These are phyloP conservation scores for Drosophila buzzatii DNA, from an alignment of 2,888 invertebrate species.

Conservation along the genomic window DNA sequence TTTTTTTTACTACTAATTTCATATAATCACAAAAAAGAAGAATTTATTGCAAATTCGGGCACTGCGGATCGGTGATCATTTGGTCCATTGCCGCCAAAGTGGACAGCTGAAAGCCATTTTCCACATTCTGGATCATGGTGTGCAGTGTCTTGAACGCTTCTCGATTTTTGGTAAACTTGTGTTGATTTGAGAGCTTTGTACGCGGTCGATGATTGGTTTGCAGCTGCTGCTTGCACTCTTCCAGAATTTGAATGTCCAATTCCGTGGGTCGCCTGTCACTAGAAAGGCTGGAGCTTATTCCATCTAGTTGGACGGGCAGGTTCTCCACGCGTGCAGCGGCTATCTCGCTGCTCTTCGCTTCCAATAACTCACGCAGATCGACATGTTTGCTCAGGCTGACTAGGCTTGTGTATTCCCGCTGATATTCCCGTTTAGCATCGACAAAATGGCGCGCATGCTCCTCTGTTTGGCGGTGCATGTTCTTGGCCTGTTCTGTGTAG, in stretches of 20 bases:
- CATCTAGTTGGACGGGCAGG: constrained; percentile 31
- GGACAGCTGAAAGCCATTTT: constrained; percentile 68
- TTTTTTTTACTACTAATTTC: neutral
- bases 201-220: constrained; percentile 28
- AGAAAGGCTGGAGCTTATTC: constrained; percentile 46
- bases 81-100: constrained; percentile 70
- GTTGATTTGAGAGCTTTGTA: constrained; percentile 37
- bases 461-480: constrained; percentile 74
- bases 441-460: constrained; percentile 68
- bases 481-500: constrained; percentile 65
- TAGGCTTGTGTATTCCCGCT: constrained; percentile 57
- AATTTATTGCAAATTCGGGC: neutral
- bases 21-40: neutral
- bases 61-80: constrained; percentile 55
- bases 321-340: constrained; percentile 29
- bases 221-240: constrained; percentile 34
- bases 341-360: constrained; percentile 17
- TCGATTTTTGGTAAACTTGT: constrained; percentile 57
- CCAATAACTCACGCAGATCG: constrained; percentile 48
- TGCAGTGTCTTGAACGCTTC: constrained; percentile 62
- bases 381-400: constrained; percentile 56
- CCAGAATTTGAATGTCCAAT: constrained; percentile 49
- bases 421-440: constrained; percentile 73
- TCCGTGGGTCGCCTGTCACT: constrained; percentile 54
- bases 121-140: constrained; percentile 57